Base-by-base conservation (phyloP, 2,888 invertebrate species). In the Temnothorax ravouxi region DNA sequence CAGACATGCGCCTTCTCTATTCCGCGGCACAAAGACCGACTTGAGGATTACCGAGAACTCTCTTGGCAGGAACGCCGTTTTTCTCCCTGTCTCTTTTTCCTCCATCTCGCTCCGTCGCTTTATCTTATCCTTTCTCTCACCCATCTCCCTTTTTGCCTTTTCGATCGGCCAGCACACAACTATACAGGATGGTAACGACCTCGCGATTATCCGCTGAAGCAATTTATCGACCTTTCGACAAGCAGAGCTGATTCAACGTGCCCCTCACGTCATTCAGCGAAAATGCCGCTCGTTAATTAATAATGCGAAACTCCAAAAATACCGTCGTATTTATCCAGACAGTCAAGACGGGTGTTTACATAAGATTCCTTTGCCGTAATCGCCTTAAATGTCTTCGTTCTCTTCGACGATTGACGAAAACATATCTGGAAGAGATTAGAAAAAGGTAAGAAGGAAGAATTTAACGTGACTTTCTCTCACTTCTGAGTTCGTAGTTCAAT, bases 21-120 rank as follows among this genome's bases (percentile, higher is more conserved):
- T 85, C 86, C 85, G 86, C 86, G 89, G 88, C 89, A 92, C 92
- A 92, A 92, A 92, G 92, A 90, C 89, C 77, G 90, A 91, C 92
- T 92, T 91, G 90, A 91, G 90, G 86, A 85, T 87, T 89, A 89
- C 88, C 89, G 80, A 88, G 89, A 89, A 89, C 88, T 87, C 61
- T n/a, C 61, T n/a, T 47, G 79, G 56, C 83, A 84, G 80, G 83
- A 90, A 80, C 84, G 82, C 85, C 84, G 75, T 87, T 87, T 88
- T 86, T 90, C 84, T 87, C 84, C 21, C 67, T 61, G 50, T 84
- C 83, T 71, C 62, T 77, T 59, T 38, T 76, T 67, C 62, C n/a
- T 47, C 50, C 56, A 25, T 52, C 76, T 81, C 69, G 59, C 38
- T 84, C 29, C 25, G 52, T 34, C 54, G 25, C 25, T 56, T 47